Conservation (phyloP, 2,113 vertebrate species). For the Gymnobelideus leadbeateri region DNA sequence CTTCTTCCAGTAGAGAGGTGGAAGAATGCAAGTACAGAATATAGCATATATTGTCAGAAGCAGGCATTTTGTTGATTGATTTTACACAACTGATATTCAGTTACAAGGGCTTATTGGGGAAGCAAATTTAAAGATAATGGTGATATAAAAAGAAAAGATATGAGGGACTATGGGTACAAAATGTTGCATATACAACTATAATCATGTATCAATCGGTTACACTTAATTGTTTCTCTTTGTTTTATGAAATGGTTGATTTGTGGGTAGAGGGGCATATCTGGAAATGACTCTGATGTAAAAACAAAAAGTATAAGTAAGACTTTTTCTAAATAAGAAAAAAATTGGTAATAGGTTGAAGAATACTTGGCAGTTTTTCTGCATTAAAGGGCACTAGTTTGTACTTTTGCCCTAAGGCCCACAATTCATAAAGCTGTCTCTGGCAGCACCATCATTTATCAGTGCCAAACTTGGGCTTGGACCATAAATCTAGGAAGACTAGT, state of each 20-base stretch:
- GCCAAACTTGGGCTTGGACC: background rate
- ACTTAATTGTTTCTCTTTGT: background rate
- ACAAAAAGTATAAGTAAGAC: background rate
- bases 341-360: too few species aligned
- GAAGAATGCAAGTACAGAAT: background rate
- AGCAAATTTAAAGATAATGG: background rate
- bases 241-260: background rate
- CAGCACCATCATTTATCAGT: background rate
- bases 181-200: background rate
- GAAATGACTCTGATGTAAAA: background rate
- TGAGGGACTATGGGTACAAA: background rate
- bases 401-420: background rate
- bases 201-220: background rate
- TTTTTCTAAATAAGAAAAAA: background rate
- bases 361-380: background rate
- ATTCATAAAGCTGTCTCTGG: constrained; percentile 21
- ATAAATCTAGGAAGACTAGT: background rate
- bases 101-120: background rate
- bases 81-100: background rate
- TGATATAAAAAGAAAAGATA: background rate
- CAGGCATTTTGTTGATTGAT: background rate
- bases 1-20: background rate
- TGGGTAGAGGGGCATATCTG: background rate
- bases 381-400: background rate
- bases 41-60: background rate